Evolutionary conservation across 1,140 invertebrate genomes (phyloP).

Genomic region (Pseudomyrmex flavicornis): DNA sequence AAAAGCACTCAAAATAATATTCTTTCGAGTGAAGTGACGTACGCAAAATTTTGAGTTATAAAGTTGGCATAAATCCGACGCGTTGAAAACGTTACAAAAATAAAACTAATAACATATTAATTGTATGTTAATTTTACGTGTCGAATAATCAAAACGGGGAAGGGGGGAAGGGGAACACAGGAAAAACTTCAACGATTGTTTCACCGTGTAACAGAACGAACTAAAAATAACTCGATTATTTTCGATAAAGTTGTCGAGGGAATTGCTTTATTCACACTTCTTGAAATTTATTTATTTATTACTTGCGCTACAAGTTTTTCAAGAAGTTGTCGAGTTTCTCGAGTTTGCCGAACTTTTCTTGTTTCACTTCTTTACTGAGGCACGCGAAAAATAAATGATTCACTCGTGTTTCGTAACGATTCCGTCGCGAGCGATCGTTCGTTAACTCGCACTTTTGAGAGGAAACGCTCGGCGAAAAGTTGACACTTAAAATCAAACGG

Average conservation of each 20-base stretch:
- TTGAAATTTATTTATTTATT: background rate
- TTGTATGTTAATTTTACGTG: no score
- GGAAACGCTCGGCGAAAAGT: background rate
- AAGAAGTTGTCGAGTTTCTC: background rate
- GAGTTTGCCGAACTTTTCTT: constrained; percentile 18
- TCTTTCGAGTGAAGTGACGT: no score
- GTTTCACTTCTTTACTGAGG: background rate
- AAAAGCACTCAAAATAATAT: no score
- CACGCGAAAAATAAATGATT: constrained; percentile 4
- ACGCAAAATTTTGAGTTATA: no score
- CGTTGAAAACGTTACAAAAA: no score
- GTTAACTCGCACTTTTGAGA: constrained; percentile 7
- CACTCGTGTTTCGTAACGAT: constrained; percentile 14
- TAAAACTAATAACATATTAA: no score
- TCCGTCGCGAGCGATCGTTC: background rate
- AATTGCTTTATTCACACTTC: background rate
- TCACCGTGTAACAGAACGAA: no score
- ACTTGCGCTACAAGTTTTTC: constrained; percentile 6
- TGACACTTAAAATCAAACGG: background rate
- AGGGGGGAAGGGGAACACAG: no score
- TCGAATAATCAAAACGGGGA: no score
- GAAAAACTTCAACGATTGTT: no score
- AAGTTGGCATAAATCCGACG: no score
- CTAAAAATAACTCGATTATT: background rate
- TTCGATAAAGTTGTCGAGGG: background rate